These are phyloP conservation scores for Drosophila takahashii DNA, from an alignment of 1,140 invertebrate species.

Conservation along the genomic window DNA sequence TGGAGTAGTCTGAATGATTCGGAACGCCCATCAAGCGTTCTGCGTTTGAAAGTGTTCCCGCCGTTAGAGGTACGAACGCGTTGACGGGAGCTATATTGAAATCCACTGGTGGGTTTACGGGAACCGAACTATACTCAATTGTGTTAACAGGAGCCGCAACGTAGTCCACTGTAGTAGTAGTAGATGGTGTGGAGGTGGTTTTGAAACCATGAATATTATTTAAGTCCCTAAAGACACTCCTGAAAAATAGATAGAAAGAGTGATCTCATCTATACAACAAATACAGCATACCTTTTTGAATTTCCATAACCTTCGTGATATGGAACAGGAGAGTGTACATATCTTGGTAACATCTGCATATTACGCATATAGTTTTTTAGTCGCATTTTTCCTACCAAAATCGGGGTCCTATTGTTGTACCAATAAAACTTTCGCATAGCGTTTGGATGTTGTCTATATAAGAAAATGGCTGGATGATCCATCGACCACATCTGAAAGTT, in stretches of 20 bases:
- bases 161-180: constrained; percentile 28
- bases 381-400: constrained; percentile 42
- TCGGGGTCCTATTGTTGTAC: constrained; percentile 40
- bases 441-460: constrained; percentile 50
- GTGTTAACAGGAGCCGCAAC: constrained; percentile 11
- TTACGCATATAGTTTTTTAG: constrained; percentile 41
- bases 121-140: constrained; percentile 7
- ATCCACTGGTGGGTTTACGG: constrained; percentile 14
- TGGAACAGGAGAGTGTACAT: constrained; percentile 20
- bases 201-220: constrained; percentile 20
- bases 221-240: constrained; percentile 26
- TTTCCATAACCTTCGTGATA: constrained; percentile 12
- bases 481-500: constrained; percentile 41
- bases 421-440: constrained; percentile 49
- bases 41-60: constrained; percentile 17
- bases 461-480: constrained; percentile 36
- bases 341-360: constrained; percentile 41
- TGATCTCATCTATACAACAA: neutral
- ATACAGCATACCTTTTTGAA: constrained; percentile 31
- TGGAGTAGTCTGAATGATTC: constrained; percentile 10
- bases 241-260: neutral
- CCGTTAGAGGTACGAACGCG: constrained; percentile 28
- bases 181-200: constrained; percentile 10
- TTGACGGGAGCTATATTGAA: constrained; percentile 14
- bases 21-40: constrained; percentile 15